Evolutionary conservation across 2,113 vertebrate genomes (phyloP).

Genomic region (Heliornis fulica): DNA sequence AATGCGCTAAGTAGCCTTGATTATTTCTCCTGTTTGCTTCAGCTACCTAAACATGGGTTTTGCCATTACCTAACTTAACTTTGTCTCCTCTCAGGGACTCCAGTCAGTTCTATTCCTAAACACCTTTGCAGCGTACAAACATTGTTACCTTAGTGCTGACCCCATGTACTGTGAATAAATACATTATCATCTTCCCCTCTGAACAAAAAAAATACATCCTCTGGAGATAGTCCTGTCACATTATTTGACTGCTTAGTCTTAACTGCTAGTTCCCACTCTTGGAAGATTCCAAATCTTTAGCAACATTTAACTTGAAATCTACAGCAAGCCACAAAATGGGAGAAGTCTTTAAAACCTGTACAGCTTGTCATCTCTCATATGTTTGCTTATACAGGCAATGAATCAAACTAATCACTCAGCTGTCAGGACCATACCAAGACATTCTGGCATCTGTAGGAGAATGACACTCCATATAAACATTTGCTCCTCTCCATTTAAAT

Average conservation of each 20-base stretch:
- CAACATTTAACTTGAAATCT: slow-evolving; percentile 16
- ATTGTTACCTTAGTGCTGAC: background rate
- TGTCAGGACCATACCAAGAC: background rate
- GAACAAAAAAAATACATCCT: background rate
- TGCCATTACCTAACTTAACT: background rate
- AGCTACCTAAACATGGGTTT: background rate
- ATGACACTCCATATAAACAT: background rate
- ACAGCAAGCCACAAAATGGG: background rate
- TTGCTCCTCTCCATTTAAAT: background rate
- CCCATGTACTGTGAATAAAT: background rate
- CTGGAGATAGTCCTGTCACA: background rate
- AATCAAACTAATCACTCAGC: slow-evolving; percentile 39
- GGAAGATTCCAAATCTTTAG: background rate
- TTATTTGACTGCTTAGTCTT: background rate
- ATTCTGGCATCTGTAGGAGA: background rate
- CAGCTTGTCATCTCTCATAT: slow-evolving; percentile 31
- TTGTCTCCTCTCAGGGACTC: background rate
- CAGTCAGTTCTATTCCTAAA: background rate
- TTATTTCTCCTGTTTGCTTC: background rate
- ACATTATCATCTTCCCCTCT: background rate
- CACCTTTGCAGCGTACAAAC: background rate
- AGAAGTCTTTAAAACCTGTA: background rate
- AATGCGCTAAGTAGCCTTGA: background rate
- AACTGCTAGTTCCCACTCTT: background rate
- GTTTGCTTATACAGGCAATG: background rate